Base-by-base conservation (phyloP, 2,888 invertebrate genomes). In the Eulithis prunata region DNA sequence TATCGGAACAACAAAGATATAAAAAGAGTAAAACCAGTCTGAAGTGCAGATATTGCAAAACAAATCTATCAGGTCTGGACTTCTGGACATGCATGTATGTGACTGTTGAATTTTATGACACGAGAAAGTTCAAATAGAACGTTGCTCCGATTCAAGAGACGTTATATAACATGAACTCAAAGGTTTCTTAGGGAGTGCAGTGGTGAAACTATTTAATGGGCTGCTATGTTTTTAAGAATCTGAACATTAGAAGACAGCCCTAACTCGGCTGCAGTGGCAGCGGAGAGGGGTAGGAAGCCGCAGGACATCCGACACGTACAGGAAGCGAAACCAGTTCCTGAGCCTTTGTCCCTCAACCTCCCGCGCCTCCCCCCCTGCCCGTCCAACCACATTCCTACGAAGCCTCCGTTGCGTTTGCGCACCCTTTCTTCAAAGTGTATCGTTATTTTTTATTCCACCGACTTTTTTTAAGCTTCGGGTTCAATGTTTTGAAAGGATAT, bases 241-340 rank as follows among this genome's bases (percentile, higher is more conserved):
- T 49, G 21, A 1, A 21, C 14, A 53, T 43, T 52, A 13, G 49
- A 46, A 47, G 62, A 62, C 73, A 75, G 63, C 74, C 73, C 75
- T 75, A 63, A 54, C 54, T 64, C 59, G 61, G 70, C 59, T 66
- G 70, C 72, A 68, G 70, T 69, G 71, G 74, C 69, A 68, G 64
- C 53, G 59, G 82, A 82, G 81, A 81, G 87, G 86, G 89, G 89
- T 90, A 91, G 92, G 92, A 92, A 93, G 93, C 93, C 93, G 92
- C 92, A 92, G 93, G 93, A 93, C 93, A 93, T 93, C 93, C 93
- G 93, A 93, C 91, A 92, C 93, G 91, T 90, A 93, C 93, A 93
- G 93, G 93, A 93, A 93, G 91, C 91, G 86, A 83, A 93, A 92
- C 93, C 91, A 90, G 92, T 93, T 90, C 81, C 87, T 83, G 82